Base-by-base conservation (phyloP, 2,888 invertebrate genomes). In the Trichogramma dendrolimi region DNA sequence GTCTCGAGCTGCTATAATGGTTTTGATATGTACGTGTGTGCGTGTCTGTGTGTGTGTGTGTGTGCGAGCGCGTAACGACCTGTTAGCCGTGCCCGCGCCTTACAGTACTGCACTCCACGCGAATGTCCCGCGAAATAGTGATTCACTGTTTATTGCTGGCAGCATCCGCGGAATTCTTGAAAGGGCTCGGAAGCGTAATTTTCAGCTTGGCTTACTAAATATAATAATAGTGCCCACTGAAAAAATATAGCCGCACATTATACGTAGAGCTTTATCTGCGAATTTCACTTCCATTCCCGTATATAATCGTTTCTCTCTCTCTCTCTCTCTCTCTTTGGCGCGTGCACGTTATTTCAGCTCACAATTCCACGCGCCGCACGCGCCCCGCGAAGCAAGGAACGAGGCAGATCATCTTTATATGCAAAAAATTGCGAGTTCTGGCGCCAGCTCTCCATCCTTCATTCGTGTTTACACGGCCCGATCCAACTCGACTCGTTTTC, bases 121-220 rank as follows among this genome's bases (percentile, higher is more conserved):
- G 74, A 73, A 74, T 71, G 72, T 67, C 67, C 67, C 68, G 67
- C 66, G 72, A 70, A 73, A 74, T 69, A 70, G 71, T 74, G 72
- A 75, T 74, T 73, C 73, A 73, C 71, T 69, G 71, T 72, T 75
- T 75, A 75, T 74, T 71, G 70, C 73, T 70, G 64, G 68, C 68
- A 68, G 63, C 27, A 71, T 65, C 71, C 61, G 66, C 66, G 68
- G 74, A 75, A 75, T 75, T 73, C 51, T 72, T 70, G 69, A 75
- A 60, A 68, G 73, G 72, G 58, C 62, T 54, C 59, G 54, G 52
- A 63, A 56, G 57, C 61, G 55, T 61, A 40, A 51, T 46, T 51
- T 48, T 53, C 49, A 44, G 47, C 60, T 49, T 55, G 56, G 46
- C 51, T 40, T 44, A n/a, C 38, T n/a, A 27, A 39, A 40, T 63